Evolutionary conservation across 2,888 invertebrate species (phyloP), one percentile per base, ranked within the genome.

Genomic region (Melinaea menophilus): DNA sequence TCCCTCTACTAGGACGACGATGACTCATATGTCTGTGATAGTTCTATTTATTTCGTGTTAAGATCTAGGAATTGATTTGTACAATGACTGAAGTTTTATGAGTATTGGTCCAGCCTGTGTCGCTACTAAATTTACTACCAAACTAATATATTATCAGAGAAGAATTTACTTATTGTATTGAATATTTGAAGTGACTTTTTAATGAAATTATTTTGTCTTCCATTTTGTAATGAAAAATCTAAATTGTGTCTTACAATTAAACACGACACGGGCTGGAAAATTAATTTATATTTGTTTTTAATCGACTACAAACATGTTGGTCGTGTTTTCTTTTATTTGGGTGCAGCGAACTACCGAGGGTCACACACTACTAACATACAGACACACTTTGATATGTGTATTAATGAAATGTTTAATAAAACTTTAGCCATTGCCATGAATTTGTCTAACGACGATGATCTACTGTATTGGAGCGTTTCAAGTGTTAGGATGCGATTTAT

Each of bases 11-110:
- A 51, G 51, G 48, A 4, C 11, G 51, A 7, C 31, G 41, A 76
- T 73, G 83, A 85, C 86, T 88, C 86, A 83, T 86, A 81, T 84
- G 84, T 88, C 90, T 90, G 89, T 90, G 90, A 90, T 90, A 90
- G 85, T 80, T 80, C 67, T 85, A 86, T 86, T 89, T 88, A 87
- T 87, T 85, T 73, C 79, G 70, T 68, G 59, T 69, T 74, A 75
- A 74, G 71, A 75, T 74, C 79, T 78, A 79, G 72, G 72, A 76
- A 72, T 74, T 75, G 65, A 71, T 71, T 72, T 66, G 61, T 58
- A 59, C 72, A 84, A 85, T 85, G 86, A 79, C 85, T 87, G 84
- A 85, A 83, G 75, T 84, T 85, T 84, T 81, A 60, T 59, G 34
- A 31, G 31, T 5, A 2, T 22, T 2, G 9, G 31, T 31, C 51